These are phyloP conservation scores for Onthophagus sagittarius DNA, from an alignment of 2,888 invertebrate species.

Conservation along the genomic window DNA sequence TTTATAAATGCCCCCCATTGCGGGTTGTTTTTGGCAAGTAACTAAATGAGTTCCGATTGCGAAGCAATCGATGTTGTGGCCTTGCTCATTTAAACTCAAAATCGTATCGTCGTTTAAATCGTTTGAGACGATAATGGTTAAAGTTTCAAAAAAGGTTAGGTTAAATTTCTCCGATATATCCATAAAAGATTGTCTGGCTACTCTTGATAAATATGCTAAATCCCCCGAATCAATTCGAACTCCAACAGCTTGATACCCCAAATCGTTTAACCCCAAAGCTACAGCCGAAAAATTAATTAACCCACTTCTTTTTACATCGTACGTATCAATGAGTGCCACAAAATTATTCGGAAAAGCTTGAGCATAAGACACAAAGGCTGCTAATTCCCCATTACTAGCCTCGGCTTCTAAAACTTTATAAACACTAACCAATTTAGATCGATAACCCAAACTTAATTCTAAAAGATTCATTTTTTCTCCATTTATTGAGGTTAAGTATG, in stretches of 20 bases:
- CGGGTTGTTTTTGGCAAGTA: conserved; percentile 97
- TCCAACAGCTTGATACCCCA: conserved; percentile 86
- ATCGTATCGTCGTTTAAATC: conserved; percentile 99
- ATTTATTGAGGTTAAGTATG: conserved; percentile 39
- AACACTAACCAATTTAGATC: conserved; percentile 61
- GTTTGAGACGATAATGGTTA: conserved; percentile 95
- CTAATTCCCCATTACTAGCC: conserved; percentile 90
- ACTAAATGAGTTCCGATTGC: conserved; percentile 98
- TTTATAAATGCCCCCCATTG: conserved; percentile 96
- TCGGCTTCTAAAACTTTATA: conserved; percentile 76
- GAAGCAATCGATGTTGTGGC: conserved; percentile 91
- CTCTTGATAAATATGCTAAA: conserved; percentile 87
- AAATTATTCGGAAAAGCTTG: conserved; percentile 92
- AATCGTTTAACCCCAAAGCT: conserved; percentile 82
- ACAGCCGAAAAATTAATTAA: conserved; percentile 95
- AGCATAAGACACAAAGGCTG: conserved; percentile 90
- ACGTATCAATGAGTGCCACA: conserved; percentile 95
- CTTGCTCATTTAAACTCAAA: conserved; percentile 92
- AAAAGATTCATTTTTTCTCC: conserved; percentile 58
- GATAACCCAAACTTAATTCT: conserved; percentile 64
- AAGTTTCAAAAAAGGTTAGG: conserved; percentile 76
- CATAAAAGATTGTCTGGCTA: conserved; percentile 77
- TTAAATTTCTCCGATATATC: conserved; percentile 70
- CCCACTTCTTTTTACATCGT: conserved; percentile 97
- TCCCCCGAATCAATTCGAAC: conserved; percentile 96